Base-by-base conservation (phyloP, 2,888 invertebrate genomes). In the Drosophila siamana region DNA sequence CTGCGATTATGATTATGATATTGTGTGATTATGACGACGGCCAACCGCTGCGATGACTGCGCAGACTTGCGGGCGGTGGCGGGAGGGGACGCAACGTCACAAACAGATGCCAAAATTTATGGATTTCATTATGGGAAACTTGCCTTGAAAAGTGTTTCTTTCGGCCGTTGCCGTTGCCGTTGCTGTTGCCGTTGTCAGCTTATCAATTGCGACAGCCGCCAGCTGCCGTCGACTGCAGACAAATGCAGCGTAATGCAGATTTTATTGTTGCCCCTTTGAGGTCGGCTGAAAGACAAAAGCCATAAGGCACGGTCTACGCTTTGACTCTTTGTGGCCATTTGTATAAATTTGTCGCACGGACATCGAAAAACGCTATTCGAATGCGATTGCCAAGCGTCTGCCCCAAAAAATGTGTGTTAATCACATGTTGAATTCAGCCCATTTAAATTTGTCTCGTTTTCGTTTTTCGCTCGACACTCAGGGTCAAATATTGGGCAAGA, bases 171-270 rank as follows among this genome's bases (percentile, higher is more conserved):
- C n/a, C n/a, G n/a, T 44, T 11, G 15, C 28, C 16, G 15, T 41
- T 41, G 16, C 60, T 15, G 50, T 24, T 50, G 68, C 13, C 51
- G 54, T 15, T 56, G 51, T 22, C 73, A 22, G 43, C 48, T 57
- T 44, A 66, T 65, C 54, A 70, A 62, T 69, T 70, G 62, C 62
- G 16, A 72, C 64, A 64, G 47, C 11, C 24, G 30, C 30, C 15
- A 22, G 13, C 0, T 9, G 36, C 11, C 13, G 36, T 11, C 9
- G 43, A 19, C 51, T 63, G 65, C 54, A 47, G 8, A 50, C 56
- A 57, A 57, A 50, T 51, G 68, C 69, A 57, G 33, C 57, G 66
- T 40, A 73, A 57, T 65, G 57, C 73, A 54, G 40, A 36, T 33
- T 33, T 63, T 28, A 24, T 28, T 51, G 36, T 30, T 65, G 16